phyloP scores from a whole-genome alignment of 2,888 invertebrate genomes.

The Frankliniella intonsa region DNA sequence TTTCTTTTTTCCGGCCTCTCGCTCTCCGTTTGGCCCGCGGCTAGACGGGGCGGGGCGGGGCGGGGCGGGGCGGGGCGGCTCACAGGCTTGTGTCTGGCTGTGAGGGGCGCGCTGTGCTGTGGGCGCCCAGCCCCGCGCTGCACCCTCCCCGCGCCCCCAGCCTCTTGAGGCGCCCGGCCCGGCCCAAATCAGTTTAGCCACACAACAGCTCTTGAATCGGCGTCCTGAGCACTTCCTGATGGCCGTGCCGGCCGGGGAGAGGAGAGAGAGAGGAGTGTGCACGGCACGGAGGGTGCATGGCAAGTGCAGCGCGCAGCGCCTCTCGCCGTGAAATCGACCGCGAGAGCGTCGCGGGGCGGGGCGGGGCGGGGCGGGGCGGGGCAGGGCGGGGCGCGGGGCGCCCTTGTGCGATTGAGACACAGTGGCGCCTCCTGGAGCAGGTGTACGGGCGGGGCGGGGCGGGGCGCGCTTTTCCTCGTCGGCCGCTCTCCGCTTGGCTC shows the following conservation, averaged over 20 bases:
- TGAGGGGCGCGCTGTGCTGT: too few species aligned
- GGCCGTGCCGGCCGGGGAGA: not conserved
- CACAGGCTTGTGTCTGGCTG: too few species aligned
- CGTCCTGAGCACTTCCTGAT: constrained; percentile 10
- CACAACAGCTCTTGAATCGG: constrained; percentile 8
- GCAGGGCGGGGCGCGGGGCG: not conserved
- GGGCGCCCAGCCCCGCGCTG: too few species aligned
- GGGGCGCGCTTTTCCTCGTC: too few species aligned
- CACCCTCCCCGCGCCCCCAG: too few species aligned
- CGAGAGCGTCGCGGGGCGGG: not conserved
- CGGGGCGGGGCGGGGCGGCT: too few species aligned
- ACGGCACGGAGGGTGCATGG: not conserved
- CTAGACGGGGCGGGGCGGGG: too few species aligned
- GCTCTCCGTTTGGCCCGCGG: too few species aligned
- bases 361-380: not conserved
- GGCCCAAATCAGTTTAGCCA: constrained; percentile 13
- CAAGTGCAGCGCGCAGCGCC: not conserved
- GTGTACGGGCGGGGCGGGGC: too few species aligned
- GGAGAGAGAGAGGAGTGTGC: not conserved
- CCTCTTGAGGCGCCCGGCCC: not conserved
- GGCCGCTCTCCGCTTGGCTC: too few species aligned
- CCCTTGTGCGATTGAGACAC: not conserved
- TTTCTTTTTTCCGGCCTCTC: too few species aligned
- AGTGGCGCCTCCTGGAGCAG: too few species aligned
- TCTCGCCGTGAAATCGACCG: not conserved